A percentile compares a stretch with the other conserved stretches of the same genome.
Conservation (phyloP, 30 jellyfish, hydroid and myxozoan species). For the Aurelia sp. region DNA sequence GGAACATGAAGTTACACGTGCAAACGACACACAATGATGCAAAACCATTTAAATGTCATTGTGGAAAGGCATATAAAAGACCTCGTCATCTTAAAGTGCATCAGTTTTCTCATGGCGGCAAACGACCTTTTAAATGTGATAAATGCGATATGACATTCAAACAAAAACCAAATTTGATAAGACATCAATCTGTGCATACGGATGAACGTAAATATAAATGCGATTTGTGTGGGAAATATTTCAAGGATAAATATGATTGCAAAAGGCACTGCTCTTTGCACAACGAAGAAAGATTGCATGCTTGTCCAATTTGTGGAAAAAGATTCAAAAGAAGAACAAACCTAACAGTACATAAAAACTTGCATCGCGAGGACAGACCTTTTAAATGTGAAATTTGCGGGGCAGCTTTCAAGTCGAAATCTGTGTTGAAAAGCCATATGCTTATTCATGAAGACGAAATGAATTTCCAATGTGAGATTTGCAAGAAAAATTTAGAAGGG, state of each 20-base stretch:
- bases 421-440: background rate
- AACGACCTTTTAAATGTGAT: constrained; percentile 1
- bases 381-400: background rate
- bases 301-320: background rate
- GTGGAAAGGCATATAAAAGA: background rate
- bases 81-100: background rate
- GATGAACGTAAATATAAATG: background rate
- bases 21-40: background rate
- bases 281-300: background rate
- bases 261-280: background rate
- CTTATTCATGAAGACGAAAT: background rate
- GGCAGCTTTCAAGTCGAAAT: background rate
- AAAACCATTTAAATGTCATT: background rate
- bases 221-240: background rate
- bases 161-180: background rate
- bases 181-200: background rate
- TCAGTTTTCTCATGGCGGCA: background rate
- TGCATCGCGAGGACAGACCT: background rate
- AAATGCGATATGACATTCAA: background rate
- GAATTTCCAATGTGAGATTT: background rate
- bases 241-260: background rate
- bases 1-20: background rate
- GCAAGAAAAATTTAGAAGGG: background rate
- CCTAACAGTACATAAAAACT: background rate
- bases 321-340: background rate